A percentile compares a stretch with the other conserved stretches of the same genome.
phyloP scores from a whole-genome alignment of 1,140 invertebrate species.

The Mycetomoellerius zeteki region DNA sequence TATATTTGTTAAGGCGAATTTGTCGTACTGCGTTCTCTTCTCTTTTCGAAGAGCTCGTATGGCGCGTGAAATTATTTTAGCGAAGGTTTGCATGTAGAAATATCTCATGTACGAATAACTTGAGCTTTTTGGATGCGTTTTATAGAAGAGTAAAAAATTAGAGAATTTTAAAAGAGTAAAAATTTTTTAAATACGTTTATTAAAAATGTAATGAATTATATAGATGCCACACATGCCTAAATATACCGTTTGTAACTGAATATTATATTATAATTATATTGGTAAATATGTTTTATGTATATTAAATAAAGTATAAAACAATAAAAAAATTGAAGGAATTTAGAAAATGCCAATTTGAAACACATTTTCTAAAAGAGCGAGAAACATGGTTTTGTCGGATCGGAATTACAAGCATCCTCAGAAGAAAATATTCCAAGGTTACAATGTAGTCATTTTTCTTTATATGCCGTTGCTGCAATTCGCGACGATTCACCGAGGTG shows the following conservation, averaged over 20 bases:
- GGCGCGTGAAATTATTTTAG: not conserved
- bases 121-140: not conserved
- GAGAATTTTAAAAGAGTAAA: not conserved
- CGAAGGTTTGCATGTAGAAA: not conserved
- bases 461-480: slow-evolving; percentile 51
- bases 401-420: slow-evolving; percentile 6
- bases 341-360: not conserved
- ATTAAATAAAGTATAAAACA: no score
- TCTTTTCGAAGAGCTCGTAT: not conserved
- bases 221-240: not conserved
- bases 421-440: not conserved
- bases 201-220: slow-evolving; percentile 4
- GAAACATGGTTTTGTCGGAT: not conserved
- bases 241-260: not conserved
- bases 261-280: not conserved
- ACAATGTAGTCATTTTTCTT: slow-evolving; percentile 28
- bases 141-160: not conserved
- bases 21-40: not conserved
- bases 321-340: not conserved
- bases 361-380: not conserved
- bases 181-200: not conserved
- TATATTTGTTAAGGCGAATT: slow-evolving; percentile 24
- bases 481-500: slow-evolving; percentile 60
- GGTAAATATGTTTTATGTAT: not conserved
- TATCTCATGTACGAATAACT: not conserved